Conservation (phyloP, 2,113 vertebrate species). For the Larimichthys polyactis region DNA sequence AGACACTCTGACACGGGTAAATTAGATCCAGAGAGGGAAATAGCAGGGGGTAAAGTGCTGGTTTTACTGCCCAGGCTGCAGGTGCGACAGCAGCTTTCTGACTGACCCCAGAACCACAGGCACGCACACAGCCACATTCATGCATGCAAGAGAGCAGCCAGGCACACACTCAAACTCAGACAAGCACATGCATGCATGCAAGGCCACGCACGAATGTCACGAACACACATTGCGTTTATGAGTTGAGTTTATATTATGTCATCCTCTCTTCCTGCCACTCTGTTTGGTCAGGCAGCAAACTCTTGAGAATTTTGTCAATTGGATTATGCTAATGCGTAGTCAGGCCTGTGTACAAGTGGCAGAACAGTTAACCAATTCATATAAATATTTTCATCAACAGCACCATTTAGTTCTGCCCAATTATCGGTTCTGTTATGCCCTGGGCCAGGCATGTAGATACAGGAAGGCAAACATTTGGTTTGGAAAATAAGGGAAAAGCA, state of each 20-base stretch:
- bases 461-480: conserved; percentile 84
- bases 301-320: conserved; percentile 65
- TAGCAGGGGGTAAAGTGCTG: conserved; percentile 76
- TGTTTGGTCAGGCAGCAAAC: conserved; percentile 69
- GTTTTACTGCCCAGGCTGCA: conserved; percentile 80
- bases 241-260: conserved; percentile 68
- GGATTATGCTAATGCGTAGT: conserved; percentile 69
- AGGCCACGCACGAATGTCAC: conserved; percentile 55
- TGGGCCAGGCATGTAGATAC: conserved; percentile 67
- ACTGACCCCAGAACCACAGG: conserved; percentile 71
- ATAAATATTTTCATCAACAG: conserved; percentile 72
- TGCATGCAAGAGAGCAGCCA: conserved; percentile 52
- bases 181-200: conserved; percentile 45
- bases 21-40: conserved; percentile 84
- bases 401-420: conserved; percentile 65
- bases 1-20: conserved; percentile 71
- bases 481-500: conserved; percentile 82
- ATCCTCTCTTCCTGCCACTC: conserved; percentile 64
- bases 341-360: conserved; percentile 54
- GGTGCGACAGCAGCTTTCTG: conserved; percentile 73
- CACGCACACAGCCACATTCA: conserved; percentile 51
- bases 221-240: conserved; percentile 68
- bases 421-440: conserved; percentile 70
- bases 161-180: conserved; percentile 39
- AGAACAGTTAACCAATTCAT: conserved; percentile 70